phyloP scores from a whole-genome alignment of 1,140 invertebrate species.

The Euschistus heros region DNA sequence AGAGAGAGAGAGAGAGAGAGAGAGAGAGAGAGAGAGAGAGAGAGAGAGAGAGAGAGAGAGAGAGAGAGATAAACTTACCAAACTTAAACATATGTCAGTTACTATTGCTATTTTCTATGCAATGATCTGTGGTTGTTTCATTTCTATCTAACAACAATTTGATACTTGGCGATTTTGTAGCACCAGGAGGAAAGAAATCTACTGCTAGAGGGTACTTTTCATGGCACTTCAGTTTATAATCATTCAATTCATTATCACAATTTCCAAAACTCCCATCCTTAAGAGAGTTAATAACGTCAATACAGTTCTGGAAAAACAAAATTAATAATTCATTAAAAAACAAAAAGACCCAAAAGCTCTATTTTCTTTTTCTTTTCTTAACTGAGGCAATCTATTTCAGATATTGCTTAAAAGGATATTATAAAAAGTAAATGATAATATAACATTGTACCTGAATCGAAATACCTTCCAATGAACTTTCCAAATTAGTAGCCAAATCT shows the following conservation, averaged over 20 bases:
- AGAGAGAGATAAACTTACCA: too few relatives aligned
- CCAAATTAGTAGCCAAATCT: slow-evolving; percentile 48
- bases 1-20: too few relatives aligned
- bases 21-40: too few relatives aligned
- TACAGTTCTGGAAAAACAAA: slow-evolving; percentile 52
- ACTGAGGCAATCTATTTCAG: too few relatives aligned
- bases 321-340: slow-evolving; percentile 15
- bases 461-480: slow-evolving; percentile 44
- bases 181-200: slow-evolving; percentile 40
- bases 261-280: slow-evolving; percentile 65
- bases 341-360: neutral
- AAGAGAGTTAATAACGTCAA: slow-evolving; percentile 62
- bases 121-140: neutral
- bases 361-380: neutral
- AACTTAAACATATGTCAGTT: neutral
- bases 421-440: slow-evolving; percentile 16
- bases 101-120: slow-evolving; percentile 13
- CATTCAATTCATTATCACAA: slow-evolving; percentile 48
- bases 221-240: slow-evolving; percentile 60
- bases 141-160: neutral
- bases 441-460: slow-evolving; percentile 40
- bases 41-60: too few relatives aligned
- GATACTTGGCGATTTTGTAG: neutral
- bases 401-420: neutral
- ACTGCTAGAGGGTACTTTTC: slow-evolving; percentile 60